These are phyloP conservation scores for Troides oblongomaculatus DNA, from an alignment of 2,888 invertebrate genomes.

Conservation along the genomic window DNA sequence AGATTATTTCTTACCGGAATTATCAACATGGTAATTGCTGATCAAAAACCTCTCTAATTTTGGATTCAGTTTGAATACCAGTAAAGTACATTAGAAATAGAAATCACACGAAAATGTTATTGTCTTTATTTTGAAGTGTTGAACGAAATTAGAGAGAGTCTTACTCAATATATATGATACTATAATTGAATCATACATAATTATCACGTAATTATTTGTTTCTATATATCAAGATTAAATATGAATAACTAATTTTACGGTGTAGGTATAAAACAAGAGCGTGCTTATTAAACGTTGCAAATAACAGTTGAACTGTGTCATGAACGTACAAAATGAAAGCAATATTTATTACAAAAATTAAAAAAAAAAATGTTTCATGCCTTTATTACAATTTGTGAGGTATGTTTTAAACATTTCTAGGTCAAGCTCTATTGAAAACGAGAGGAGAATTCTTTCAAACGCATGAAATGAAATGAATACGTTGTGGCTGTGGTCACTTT, in stretches of 20 bases:
- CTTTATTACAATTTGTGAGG: background rate
- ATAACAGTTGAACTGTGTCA: background rate
- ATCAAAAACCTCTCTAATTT: too few species aligned
- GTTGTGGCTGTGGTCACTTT: background rate
- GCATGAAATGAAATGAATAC: background rate
- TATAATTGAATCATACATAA: background rate
- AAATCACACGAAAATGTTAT: too few species aligned
- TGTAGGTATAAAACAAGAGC: slow-evolving; percentile 7
- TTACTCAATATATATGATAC: too few species aligned
- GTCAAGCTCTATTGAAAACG: background rate
- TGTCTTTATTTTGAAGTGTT: too few species aligned
- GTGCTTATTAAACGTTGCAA: background rate
- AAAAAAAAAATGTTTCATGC: slow-evolving; percentile 1
- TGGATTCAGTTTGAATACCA: too few species aligned
- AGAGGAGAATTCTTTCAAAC: slow-evolving; percentile 1
- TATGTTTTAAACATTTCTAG: slow-evolving; percentile 7
- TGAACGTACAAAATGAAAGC: background rate
- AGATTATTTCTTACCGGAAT: too few species aligned
- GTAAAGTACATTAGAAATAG: too few species aligned
- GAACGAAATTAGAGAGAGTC: too few species aligned
- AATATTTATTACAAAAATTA: background rate
- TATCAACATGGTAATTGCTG: too few species aligned
- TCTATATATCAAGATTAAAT: background rate
- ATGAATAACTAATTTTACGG: background rate
- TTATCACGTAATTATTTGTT: slow-evolving; percentile 7